phyloP scores from a whole-genome alignment of 2,797 vertebrate genomes.

The Pseudocheirus occidentalis region DNA sequence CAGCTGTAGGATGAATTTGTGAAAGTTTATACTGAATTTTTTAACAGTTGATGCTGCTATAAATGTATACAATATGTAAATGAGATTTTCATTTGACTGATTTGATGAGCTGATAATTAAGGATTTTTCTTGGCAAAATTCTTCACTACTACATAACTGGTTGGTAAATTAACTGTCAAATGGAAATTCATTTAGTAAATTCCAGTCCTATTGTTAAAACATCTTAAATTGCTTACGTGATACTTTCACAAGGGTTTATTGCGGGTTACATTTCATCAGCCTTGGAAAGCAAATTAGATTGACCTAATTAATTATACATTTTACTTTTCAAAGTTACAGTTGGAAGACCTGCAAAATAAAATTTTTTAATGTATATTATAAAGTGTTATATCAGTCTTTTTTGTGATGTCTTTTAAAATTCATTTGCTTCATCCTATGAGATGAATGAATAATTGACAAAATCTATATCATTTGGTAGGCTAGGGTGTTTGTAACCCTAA shows the following conservation, averaged over 20 bases:
- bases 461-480: not conserved
- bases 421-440: not conserved
- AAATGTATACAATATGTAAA: constrained; percentile 53
- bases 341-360: constrained; percentile 40
- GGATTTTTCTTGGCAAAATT: constrained; percentile 39
- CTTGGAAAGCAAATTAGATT: constrained; percentile 45
- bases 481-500: not conserved
- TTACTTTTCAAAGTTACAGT: constrained; percentile 50
- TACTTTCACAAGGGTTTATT: not conserved
- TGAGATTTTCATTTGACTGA: constrained; percentile 13
- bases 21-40: constrained; percentile 30
- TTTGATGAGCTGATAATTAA: constrained; percentile 24
- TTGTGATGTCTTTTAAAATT: not conserved
- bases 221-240: constrained; percentile 3
- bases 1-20: constrained; percentile 51
- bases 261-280: constrained; percentile 39
- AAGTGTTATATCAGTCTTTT: not conserved
- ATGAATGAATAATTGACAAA: not conserved
- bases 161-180: constrained; percentile 5
- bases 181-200: constrained; percentile 45
- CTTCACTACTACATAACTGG: constrained; percentile 4
- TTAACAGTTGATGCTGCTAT: not conserved
- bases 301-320: constrained; percentile 30
- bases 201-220: constrained; percentile 25
- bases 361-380: not conserved